Base-by-base conservation (phyloP, 23 tunicate species). In the Styela clava region DNA sequence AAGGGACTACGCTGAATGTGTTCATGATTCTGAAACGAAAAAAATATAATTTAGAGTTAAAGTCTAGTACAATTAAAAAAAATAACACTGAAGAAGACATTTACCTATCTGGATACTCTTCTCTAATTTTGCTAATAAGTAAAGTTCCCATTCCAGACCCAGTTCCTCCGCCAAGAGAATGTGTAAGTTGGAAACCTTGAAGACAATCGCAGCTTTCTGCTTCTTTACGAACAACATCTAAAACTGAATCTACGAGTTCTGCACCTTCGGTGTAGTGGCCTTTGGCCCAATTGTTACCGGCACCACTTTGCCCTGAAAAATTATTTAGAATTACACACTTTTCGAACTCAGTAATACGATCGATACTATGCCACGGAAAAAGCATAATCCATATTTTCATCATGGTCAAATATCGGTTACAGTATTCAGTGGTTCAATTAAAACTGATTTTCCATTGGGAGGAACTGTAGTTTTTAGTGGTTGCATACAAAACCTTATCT, bases 241-340 rank as follows among this genome's bases (percentile, higher is more conserved):
- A 79, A 9, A 91, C 97, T 22, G 97, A 91, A 81, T 91, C 97
- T 24, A 91, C 97, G 63, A 91, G 88, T 63, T 91, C 97, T 20
- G 97, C 97, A 29, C 97, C 97, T 76, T 91, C 99, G 51, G 99
- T 95, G 96, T 95, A 95, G 86, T 95, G 99, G 31, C 99, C 99
- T 74, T 95, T 95, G 5, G 99, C 99, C 99, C 99, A 95, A 88
- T 95, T 95, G 85, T 95, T 95, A 1, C 99, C 99, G 21, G 99
- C 99, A 1, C 99, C 99, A 79, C 96, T 89, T 84, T 95, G 99
- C 18, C 97, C 73, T 79, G 81, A 52, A 67, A 67, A 67, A n/a
- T n/a, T 22, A 61, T 61, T 22, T 21, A 61, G 64, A 61, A 61
- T 22, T n/a, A n/a, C n/a, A n/a, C n/a, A n/a, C n/a, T n/a, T n/a